Evolutionary conservation across 2,797 vertebrate species (phyloP).

Genomic region (Synaphobranchus kaupii): DNA sequence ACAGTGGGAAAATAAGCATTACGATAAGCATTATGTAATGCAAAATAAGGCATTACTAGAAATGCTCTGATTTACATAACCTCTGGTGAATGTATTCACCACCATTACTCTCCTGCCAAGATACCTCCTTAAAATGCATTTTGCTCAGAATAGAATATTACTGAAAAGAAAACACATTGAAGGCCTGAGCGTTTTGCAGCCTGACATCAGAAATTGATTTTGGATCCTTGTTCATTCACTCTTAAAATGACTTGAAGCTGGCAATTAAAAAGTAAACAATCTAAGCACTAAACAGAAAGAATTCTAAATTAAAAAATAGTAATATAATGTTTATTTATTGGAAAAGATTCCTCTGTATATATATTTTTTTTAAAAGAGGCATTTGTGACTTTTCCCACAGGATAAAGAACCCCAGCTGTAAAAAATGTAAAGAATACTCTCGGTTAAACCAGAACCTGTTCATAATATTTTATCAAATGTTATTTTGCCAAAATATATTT

Average conservation of each 20-base stretch:
- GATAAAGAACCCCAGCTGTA: not conserved
- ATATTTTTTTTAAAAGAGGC: no score
- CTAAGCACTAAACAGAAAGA: not conserved
- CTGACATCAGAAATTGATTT: not conserved
- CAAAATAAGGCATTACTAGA: not conserved
- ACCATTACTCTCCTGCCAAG: not conserved
- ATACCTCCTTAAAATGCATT: not conserved
- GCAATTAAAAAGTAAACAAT: slow-evolving; percentile 2
- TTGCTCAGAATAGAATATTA: slow-evolving; percentile 3
- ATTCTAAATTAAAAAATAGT: not conserved
- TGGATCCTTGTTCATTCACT: not conserved
- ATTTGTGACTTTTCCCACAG: not conserved
- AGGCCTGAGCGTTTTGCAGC: slow-evolving; percentile 7
- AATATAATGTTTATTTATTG: not conserved
- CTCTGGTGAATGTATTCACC: not conserved
- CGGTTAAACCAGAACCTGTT: not conserved
- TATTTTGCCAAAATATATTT: slow-evolving; percentile 19
- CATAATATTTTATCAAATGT: not conserved
- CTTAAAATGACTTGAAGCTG: not conserved
- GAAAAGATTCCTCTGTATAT: no score
- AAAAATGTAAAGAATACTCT: not conserved
- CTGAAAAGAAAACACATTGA: not conserved
- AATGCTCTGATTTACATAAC: not conserved
- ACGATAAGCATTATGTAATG: no score
- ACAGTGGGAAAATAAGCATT: not conserved